Evolutionary conservation across 2,113 vertebrate genomes (phyloP).

Genomic region (Gadus macrocephalus): DNA sequence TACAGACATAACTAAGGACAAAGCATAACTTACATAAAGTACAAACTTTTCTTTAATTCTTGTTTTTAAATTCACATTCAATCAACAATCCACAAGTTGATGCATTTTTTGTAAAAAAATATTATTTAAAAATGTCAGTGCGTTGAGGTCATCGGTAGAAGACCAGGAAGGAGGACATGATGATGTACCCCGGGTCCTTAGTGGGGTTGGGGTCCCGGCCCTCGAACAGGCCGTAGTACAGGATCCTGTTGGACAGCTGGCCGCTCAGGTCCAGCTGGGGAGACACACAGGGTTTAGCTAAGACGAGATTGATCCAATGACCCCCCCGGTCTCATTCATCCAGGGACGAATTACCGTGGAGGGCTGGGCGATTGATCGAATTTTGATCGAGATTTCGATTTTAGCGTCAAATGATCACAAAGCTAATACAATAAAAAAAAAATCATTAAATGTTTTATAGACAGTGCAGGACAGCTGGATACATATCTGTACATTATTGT

Average conservation of each 20-base stretch:
- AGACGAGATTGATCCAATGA: background rate
- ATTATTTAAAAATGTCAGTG: too few species aligned
- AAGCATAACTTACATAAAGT: background rate
- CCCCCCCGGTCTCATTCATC: too few species aligned
- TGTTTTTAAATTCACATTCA: background rate
- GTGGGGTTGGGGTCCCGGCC: constrained; percentile 68
- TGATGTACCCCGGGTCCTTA: constrained; percentile 67
- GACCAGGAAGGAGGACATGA: constrained; percentile 75
- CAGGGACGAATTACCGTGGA: too few species aligned
- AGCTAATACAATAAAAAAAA: too few species aligned
- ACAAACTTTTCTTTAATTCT: background rate
- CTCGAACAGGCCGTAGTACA: constrained; percentile 71
- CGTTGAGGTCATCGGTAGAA: constrained; percentile 65
- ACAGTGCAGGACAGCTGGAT: too few species aligned
- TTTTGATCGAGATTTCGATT: too few species aligned
- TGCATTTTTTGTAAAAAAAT: background rate
- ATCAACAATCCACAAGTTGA: background rate
- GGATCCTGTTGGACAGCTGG: constrained; percentile 53
- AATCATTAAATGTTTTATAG: too few species aligned
- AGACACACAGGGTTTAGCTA: background rate
- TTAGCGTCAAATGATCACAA: too few species aligned
- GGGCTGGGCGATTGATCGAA: too few species aligned
- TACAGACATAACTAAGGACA: background rate
- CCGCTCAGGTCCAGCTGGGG: constrained; percentile 61
- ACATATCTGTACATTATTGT: too few species aligned